Evolutionary conservation across 2,888 invertebrate species (phyloP), one percentile per base, ranked within the genome.

Genomic region (Drosophila peninsularis): DNA sequence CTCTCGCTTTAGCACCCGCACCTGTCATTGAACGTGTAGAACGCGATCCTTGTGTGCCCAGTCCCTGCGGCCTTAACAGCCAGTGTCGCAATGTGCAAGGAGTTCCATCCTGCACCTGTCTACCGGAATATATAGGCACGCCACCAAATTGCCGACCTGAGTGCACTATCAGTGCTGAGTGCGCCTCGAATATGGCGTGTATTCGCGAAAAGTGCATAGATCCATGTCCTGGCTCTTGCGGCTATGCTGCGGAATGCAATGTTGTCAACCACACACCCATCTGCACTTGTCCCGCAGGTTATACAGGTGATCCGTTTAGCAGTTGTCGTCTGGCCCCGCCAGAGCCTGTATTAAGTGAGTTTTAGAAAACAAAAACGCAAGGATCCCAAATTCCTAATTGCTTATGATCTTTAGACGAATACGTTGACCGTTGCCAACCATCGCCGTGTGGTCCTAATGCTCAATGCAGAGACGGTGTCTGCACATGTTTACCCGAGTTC

Each of bases 401-500:
- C 11, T 32, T 58, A 7, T 52, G 17, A 62, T 42, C 39, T 36
- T 42, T 37, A 82, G 85, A 76, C 62, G 91, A 91, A 82, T 87
- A 83, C 57, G 88, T 91, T 17, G 93, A 95, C 86, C 95, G 95
- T 17, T 96, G 96, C 89, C 90, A 93, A 65, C 95, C 95, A 30
- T 95, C 95, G 34, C 95, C 96, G 2, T 96, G 96, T 88, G 95
- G 95, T 13, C 91, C 94, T 6, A 95, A 95, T 84, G 94, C 95
- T 50, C 93, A 93, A 27, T 96, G 96, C 79, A 94, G 94, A 58
- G 92, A 94, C 54, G 95, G 95, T 60, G 94, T 94, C 5, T 97
- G 96, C 89, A 94, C 95, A n/a, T 97, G 96, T 88, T 92, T 95
- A 77, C 92, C 94, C n/a, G 94, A 95, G 78, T 96, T 94, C 91